Percentiles rank a stretch among this genome's conserved stretches.
These are phyloP conservation scores for Laterallus jamaicensis DNA, from an alignment of 2,113 vertebrate species.

Conservation along the genomic window DNA sequence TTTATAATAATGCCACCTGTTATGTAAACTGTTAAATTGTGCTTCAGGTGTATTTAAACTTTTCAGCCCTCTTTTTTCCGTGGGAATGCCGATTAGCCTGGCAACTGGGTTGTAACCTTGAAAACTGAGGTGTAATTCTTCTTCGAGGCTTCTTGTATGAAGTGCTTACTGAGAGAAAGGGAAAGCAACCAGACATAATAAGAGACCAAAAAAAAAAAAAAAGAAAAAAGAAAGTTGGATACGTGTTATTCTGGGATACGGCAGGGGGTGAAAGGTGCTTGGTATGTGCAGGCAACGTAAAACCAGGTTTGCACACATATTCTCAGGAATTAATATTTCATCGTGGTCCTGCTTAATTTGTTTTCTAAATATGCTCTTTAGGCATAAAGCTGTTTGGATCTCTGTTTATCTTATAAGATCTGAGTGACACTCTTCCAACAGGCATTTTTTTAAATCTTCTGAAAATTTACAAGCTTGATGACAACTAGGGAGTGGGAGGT, in stretches of 20 bases:
- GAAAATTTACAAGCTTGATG: not conserved
- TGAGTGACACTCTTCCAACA: not conserved
- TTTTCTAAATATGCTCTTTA: not conserved
- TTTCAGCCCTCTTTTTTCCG: not conserved
- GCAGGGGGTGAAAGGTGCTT: not conserved
- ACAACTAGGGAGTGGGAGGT: not conserved
- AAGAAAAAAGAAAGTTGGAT: not conserved
- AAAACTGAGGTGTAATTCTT: not conserved
- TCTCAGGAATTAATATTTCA: not conserved
- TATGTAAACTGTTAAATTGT: not conserved
- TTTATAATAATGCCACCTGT: not conserved
- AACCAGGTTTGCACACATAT: not conserved
- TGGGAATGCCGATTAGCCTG: not conserved
- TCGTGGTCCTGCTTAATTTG: not conserved
- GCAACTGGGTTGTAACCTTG: fast-evolving
- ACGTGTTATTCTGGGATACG: not conserved
- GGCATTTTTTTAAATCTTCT: not conserved
- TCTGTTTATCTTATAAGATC: not conserved
- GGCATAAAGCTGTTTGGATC: not conserved
- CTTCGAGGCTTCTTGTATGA: not conserved
- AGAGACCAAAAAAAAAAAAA: not conserved
- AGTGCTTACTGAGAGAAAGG: not conserved
- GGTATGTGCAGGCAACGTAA: not conserved
- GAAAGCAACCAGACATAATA: not conserved
- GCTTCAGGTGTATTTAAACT: not conserved